phyloP scores from a whole-genome alignment of 2,888 invertebrate genomes.

The Osedax frankpressi region DNA sequence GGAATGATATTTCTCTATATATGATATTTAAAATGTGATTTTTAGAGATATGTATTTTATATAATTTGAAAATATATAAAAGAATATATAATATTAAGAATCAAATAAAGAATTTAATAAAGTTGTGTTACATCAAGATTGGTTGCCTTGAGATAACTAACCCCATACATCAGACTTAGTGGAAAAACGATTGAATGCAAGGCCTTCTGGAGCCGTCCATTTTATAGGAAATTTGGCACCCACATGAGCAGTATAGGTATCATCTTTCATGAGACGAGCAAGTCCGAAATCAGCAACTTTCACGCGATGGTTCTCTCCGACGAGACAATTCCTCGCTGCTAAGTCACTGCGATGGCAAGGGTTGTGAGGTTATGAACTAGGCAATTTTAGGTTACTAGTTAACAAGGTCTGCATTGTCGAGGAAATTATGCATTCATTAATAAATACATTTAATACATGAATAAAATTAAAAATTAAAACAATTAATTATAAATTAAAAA shows the following conservation, averaged over 20 bases:
- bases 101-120: too few species aligned
- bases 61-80: too few species aligned
- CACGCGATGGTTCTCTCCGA: constrained; percentile 88
- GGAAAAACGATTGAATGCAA: constrained; percentile 98
- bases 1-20: too few species aligned
- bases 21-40: too few species aligned
- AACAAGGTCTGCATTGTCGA: neutral
- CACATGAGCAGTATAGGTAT: constrained; percentile 96
- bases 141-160: constrained; percentile 28
- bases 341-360: constrained; percentile 63
- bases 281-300: constrained; percentile 98
- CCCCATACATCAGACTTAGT: constrained; percentile 59
- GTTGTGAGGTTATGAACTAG: too few species aligned
- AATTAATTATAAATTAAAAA: too few species aligned
- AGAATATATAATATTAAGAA: too few species aligned
- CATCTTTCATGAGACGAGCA: constrained; percentile 90
- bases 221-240: constrained; percentile 99
- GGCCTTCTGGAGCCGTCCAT: constrained; percentile 98
- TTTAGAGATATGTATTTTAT: too few species aligned
- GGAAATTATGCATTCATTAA: neutral
- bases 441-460: neutral
- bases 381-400: neutral
- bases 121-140: constrained; percentile 58
- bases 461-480: too few species aligned
- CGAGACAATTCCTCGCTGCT: constrained; percentile 96